Conservation (phyloP, 1,140 invertebrate species). For the Drosophila sucinea region DNA sequence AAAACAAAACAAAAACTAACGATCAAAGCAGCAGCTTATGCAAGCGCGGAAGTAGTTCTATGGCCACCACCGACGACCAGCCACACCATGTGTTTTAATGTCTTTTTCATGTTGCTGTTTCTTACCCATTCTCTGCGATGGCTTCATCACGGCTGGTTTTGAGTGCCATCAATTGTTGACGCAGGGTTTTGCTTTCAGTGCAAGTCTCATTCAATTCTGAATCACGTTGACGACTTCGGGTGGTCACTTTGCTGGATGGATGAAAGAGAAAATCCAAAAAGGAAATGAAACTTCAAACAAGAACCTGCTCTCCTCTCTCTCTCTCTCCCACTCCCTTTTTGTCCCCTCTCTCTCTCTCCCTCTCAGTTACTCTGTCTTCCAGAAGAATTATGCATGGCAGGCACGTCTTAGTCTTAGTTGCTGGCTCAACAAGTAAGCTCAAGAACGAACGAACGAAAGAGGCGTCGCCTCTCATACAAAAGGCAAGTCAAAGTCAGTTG, state of each 20-base stretch:
- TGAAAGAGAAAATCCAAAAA: slow-evolving; percentile 23
- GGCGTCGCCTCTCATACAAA: slow-evolving; percentile 29
- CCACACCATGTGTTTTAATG: slow-evolving; percentile 43
- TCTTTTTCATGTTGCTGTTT: slow-evolving; percentile 20
- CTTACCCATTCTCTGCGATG: slow-evolving; percentile 79
- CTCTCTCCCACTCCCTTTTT: not conserved
- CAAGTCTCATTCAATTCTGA: slow-evolving; percentile 71
- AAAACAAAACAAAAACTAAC: slow-evolving; percentile 50
- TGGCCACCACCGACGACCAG: slow-evolving; percentile 21
- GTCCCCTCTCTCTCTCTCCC: not conserved
- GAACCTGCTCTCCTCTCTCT: slow-evolving; percentile 10
- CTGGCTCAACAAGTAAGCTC: slow-evolving; percentile 59
- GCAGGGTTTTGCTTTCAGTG: slow-evolving; percentile 74
- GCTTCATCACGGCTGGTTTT: slow-evolving; percentile 77
- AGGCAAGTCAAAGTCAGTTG: slow-evolving; percentile 46
- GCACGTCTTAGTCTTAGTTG: slow-evolving; percentile 51
- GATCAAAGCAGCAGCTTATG: slow-evolving; percentile 21
- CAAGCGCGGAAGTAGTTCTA: slow-evolving; percentile 54
- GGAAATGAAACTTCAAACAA: slow-evolving; percentile 17
- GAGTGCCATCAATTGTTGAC: slow-evolving; percentile 74
- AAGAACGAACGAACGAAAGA: slow-evolving; percentile 52
- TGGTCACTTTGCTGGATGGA: slow-evolving; percentile 58
- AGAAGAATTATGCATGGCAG: slow-evolving; percentile 38
- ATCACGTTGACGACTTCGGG: slow-evolving; percentile 70
- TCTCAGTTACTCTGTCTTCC: not conserved